Percentiles rank a stretch among this genome's conserved stretches.
Evolutionary conservation across 2,888 invertebrate genomes (phyloP).

Genomic region (Chloroclysta siterata): DNA sequence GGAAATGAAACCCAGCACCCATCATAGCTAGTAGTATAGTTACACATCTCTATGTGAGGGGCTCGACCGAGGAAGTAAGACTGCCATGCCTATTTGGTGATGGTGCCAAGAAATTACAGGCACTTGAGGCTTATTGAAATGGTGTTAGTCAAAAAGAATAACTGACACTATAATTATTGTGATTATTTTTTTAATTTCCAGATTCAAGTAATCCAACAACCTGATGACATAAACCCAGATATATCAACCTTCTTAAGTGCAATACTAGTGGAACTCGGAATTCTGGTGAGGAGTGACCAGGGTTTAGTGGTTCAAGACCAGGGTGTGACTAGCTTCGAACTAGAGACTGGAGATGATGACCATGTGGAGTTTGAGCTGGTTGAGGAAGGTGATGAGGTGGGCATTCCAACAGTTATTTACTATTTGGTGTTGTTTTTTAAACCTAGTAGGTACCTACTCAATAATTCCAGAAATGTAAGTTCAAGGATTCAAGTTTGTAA

Average conservation of each 20-base stretch:
- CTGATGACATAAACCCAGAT: constrained; percentile 41
- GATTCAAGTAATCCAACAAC: constrained; percentile 34
- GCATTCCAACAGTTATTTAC: background rate
- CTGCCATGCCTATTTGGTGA: too few species aligned
- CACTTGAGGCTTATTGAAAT: too few species aligned
- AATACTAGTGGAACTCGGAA: constrained; percentile 63
- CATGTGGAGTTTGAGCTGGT: constrained; percentile 58
- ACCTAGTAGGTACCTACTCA: too few species aligned
- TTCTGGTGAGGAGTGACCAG: constrained; percentile 52
- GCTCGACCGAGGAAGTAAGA: too few species aligned
- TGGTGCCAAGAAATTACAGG: too few species aligned
- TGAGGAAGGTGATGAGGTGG: constrained; percentile 69
- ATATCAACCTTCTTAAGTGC: constrained; percentile 59
- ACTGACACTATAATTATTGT: too few species aligned
- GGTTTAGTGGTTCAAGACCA: constrained; percentile 48
- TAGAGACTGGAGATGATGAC: constrained; percentile 61
- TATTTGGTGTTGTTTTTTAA: background rate
- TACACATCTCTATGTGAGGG: too few species aligned
- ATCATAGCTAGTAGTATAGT: too few species aligned
- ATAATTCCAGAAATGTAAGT: too few species aligned
- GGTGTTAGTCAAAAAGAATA: too few species aligned
- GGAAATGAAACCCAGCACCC: too few species aligned
- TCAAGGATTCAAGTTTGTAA: background rate
- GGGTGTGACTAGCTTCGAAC: constrained; percentile 52
- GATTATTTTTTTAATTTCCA: constrained; percentile 18